Conservation (phyloP, 2,888 invertebrate genomes). For the Brenthis ino region DNA sequence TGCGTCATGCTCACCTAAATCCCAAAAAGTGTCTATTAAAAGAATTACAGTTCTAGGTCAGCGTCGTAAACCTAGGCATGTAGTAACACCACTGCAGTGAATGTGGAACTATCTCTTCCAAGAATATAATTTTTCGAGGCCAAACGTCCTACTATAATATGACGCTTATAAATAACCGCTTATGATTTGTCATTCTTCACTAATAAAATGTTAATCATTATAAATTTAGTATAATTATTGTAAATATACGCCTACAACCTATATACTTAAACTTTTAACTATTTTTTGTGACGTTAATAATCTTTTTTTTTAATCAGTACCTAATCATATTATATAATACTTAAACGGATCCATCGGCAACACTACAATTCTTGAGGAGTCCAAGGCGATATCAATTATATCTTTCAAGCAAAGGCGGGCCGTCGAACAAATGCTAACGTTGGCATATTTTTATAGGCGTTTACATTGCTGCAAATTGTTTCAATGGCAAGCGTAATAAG, state of each 20-base stretch:
- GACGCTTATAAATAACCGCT: conserved; percentile 20
- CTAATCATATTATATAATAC: no score
- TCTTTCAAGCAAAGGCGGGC: conserved; percentile 1
- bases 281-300: no score
- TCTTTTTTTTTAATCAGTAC: no score
- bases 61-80: conserved; percentile 36
- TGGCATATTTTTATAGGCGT: conserved; percentile 5
- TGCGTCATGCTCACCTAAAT: conserved; percentile 39
- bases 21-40: conserved; percentile 40
- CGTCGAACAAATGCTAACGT: neutral
- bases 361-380: neutral
- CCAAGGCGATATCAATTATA: neutral
- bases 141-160: conserved; percentile 28
- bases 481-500: conserved; percentile 15
- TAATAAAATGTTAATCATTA: neutral
- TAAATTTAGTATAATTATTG: neutral
- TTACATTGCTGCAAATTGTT: conserved; percentile 11
- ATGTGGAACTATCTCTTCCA: conserved; percentile 32
- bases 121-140: conserved; percentile 34
- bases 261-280: no score
- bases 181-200: conserved; percentile 2
- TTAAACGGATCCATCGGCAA: neutral
- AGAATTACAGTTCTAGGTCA: conserved; percentile 40
- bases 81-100: conserved; percentile 28
- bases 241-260: no score